Conservation (phyloP, 2,888 invertebrate genomes). For the Sylvicola fuscatus region DNA sequence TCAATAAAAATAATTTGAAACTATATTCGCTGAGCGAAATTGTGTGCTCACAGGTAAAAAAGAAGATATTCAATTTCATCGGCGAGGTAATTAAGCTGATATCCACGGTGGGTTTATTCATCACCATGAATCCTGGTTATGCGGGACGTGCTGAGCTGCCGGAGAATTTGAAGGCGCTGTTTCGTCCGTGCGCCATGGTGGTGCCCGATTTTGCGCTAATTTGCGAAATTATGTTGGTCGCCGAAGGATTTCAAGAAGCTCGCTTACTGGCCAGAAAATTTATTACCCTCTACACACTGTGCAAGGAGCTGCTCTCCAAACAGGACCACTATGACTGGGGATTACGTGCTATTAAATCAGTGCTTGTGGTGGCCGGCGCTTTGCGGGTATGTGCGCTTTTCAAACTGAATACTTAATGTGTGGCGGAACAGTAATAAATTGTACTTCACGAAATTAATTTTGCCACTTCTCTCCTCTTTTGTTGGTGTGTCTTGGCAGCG, state of each 20-base stretch:
- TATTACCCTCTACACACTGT: conserved; percentile 79
- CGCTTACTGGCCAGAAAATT: conserved; percentile 78
- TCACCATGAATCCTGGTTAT: conserved; percentile 94
- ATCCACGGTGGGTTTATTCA: conserved; percentile 72
- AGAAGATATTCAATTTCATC: conserved; percentile 61
- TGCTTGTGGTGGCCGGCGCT: conserved; percentile 82
- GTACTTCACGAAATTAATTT: conserved; percentile 1
- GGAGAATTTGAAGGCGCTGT: conserved; percentile 53
- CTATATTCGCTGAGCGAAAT: not conserved
- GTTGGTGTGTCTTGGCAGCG: conserved; percentile 25
- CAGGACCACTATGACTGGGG: conserved; percentile 98
- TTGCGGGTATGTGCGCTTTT: conserved; percentile 39
- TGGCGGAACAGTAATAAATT: not conserved
- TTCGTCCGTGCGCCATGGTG: conserved; percentile 90
- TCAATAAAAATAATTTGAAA: too few relatives aligned
- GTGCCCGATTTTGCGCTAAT: conserved; percentile 92
- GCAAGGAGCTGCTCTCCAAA: conserved; percentile 76
- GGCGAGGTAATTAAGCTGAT: conserved; percentile 59
- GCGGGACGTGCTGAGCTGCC: conserved; percentile 80
- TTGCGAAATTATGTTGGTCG: conserved; percentile 92
- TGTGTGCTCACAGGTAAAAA: conserved; percentile 31
- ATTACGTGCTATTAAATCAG: conserved; percentile 83
- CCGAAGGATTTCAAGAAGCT: conserved; percentile 88
- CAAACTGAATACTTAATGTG: not conserved
- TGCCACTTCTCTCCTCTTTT: not conserved